Evolutionary conservation across 2,888 invertebrate species (phyloP), one percentile per base, ranked within the genome.

Genomic region (Crioceris asparagi): DNA sequence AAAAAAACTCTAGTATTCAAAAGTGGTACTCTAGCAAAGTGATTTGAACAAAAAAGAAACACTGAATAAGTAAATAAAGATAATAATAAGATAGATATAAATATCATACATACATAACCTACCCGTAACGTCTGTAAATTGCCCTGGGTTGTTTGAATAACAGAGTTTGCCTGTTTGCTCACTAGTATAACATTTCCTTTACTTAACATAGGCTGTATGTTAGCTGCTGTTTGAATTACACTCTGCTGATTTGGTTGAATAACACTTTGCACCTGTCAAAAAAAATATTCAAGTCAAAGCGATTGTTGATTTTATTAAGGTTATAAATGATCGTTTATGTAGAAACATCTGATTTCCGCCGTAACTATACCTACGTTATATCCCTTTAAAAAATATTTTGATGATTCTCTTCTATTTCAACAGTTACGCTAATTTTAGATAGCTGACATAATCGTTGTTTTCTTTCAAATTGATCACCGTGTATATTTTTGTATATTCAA

Each of bases 201-300:
- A 50, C 84, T 77, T 63, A 90, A 72, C 60, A 85, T 77, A 53
- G 84, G 80, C 61, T 83, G 83, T 53, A 84, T 75, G 62, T 84
- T 86, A 36, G 86, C 79, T 47, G 90, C 87, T 45, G 88, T 87
- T 70, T 94, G 93, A 65, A 94, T 93, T 36, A 93, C 93, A 49
- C 91, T 92, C 62, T 91, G 91, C 64, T 91, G 91, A 66, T 90
- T 91, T 47, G 90, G 84, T 69, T 94, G 93, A 65, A 93, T 93
- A 47, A 93, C 93, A 54, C 92, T 90, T 67, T 93, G 92, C 48
- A 88, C 88, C 83, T 90, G 71, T 21, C 6, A 25, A 25, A n/a
- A 25, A 11, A 12, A 11, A 25, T 25, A 25, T n/a, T 25, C 7
- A 8, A 25, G 25, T 12, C 11, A 21, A 21, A 21, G 25, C n/a